Evolutionary conservation across 2,113 vertebrate species (phyloP), one percentile per base, ranked within the genome.

Genomic region (Lontra canadensis): DNA sequence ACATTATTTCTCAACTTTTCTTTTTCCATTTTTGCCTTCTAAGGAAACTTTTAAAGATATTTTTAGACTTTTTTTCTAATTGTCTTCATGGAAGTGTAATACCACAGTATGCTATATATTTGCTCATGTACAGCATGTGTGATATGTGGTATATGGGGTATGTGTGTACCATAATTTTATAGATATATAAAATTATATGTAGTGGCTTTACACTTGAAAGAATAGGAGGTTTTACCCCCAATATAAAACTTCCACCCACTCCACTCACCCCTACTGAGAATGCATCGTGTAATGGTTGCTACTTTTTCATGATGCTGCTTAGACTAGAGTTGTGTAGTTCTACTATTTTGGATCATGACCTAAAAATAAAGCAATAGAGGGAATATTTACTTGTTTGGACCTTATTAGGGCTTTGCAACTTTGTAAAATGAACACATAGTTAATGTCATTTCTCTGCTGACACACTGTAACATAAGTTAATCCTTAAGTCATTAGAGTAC

Each of bases 311-410:
- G 44, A 71, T 63, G 6, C 21, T 76, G 57, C 36, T 76, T 95
- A 65, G 14, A 34, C 1, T 47, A 71, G n/a, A 57, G 23, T 83
- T 76, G 3, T 47, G n/a, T 20, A 55, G 20, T 39, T 94, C 76
- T 88, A 61, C 7, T 25, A 67, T 76, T 71, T 96, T 34, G 36
- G 10, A 3, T 91, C 18, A 69, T 65, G 47, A 34, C 44, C 20
- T 36, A 88, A 26, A 80, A 84, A 79, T 59, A 96, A 97, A 95
- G 25, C 49, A 94, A 76, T 49, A 74, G 80, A 95, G 12, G 1
- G 74, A 36, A 7, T 21, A 73, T 29, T 83, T 65, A 7, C 6
- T 88, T 88, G 26, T 74, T 94, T 74, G 17, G 29, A 80, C 85
- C 85, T 84, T 36, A 59, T 26, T 80, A 80, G 6, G 6, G 7